Percentiles rank a stretch among this genome's conserved stretches.
Conservation (phyloP, 2,888 invertebrate species). For the Shargacucullia verbasci region DNA sequence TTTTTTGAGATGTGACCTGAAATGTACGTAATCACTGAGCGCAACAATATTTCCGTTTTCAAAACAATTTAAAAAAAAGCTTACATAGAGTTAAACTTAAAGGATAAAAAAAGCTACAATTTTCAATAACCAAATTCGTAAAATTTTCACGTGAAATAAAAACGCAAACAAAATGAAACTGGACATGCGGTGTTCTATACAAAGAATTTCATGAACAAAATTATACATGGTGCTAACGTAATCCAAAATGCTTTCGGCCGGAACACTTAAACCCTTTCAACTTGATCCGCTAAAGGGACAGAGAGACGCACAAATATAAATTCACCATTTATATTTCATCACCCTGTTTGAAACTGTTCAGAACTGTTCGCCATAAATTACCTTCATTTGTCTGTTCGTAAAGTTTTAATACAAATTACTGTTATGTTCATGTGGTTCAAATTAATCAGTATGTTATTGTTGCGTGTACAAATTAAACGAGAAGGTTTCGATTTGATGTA, state of each 20-base stretch:
- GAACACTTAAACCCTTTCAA: conserved; percentile 70
- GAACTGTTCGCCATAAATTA: conserved; percentile 57
- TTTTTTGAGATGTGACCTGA: too few species aligned
- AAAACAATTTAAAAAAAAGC: conserved; percentile 2
- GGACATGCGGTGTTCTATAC: conserved; percentile 19
- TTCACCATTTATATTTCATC: conserved; percentile 72
- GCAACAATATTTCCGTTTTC: background rate
- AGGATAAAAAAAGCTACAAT: too few species aligned
- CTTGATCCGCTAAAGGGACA: conserved; percentile 58
- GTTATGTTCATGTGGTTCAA: conserved; percentile 46
- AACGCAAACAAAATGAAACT: conserved; percentile 19
- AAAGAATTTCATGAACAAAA: conserved; percentile 52
- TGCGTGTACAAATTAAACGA: conserved; percentile 45
- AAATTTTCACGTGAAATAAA: conserved; percentile 14
- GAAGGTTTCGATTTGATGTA: conserved; percentile 39
- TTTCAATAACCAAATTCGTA: too few species aligned
- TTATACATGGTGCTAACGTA: conserved; percentile 59
- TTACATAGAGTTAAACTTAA: too few species aligned
- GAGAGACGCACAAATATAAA: conserved; percentile 60
- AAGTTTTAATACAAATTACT: conserved; percentile 61
- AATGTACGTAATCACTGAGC: too few species aligned
- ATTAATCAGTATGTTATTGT: conserved; percentile 48
- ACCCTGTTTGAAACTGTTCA: conserved; percentile 48
- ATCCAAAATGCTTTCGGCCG: conserved; percentile 61
- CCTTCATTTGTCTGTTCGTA: conserved; percentile 59